Conservation (phyloP, 2,797 vertebrate species). For the Tenualosa ilisha region DNA sequence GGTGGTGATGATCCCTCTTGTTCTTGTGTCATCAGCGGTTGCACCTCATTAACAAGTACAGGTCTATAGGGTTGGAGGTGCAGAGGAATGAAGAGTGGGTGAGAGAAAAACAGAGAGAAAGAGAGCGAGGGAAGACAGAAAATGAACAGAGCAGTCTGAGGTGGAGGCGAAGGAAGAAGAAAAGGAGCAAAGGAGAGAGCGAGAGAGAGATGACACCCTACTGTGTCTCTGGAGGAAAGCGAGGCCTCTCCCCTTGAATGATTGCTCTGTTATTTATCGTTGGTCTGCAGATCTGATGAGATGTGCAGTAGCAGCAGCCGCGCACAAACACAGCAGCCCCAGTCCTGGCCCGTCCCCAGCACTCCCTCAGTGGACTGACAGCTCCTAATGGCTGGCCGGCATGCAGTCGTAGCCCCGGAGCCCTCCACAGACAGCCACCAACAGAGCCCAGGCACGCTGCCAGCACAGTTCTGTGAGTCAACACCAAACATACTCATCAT, state of each 20-base stretch:
- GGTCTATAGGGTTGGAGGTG: constrained; percentile 50
- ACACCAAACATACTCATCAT: constrained; percentile 16
- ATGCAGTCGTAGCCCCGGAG: constrained; percentile 6
- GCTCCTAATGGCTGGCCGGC: constrained; percentile 16
- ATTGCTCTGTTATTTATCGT: constrained; percentile 7
- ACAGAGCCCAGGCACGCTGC: neutral
- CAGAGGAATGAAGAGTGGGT: constrained; percentile 43
- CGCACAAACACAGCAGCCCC: neutral
- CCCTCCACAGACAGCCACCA: constrained; percentile 14
- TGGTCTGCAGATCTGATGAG: neutral
- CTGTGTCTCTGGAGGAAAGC: neutral
- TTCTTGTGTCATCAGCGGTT: constrained; percentile 44
- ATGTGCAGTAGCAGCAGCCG: neutral
- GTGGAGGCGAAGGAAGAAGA: constrained; percentile 33
- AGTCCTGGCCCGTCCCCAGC: constrained; percentile 10
- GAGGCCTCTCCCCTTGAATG: constrained; percentile 18
- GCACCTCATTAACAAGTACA: constrained; percentile 56
- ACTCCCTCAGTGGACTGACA: neutral
- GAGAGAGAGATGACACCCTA: neutral
- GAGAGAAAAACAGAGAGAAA: constrained; percentile 4
- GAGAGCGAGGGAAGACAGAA: constrained; percentile 34
- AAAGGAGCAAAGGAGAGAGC: constrained; percentile 15
- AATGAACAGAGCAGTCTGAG: constrained; percentile 30
- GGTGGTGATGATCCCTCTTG: constrained; percentile 40
- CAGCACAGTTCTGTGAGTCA: constrained; percentile 9